Evolutionary conservation across 2,797 vertebrate species (phyloP), one percentile per base, ranked within the genome.

Genomic region (Fringilla coelebs): DNA sequence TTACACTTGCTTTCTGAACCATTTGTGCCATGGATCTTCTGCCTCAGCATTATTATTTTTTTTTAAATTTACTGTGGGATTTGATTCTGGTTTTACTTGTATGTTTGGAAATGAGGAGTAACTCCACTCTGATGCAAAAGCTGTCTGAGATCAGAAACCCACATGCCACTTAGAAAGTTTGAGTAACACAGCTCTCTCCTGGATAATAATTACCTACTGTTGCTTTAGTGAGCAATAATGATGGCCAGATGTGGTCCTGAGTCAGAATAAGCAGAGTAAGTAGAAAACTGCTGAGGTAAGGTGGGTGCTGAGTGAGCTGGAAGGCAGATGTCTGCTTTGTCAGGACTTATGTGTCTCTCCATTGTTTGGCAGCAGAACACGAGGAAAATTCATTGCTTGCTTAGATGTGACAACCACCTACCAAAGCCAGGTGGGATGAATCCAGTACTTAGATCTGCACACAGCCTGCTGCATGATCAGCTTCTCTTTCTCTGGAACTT

Each of bases 191-290:
- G 71, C 36, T 72, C 34, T 85, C 61, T 83, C 74, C 77, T 32
- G 55, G n/a, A 71, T 46, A 89, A 31, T 91, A 90, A 93, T 82
- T 94, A 84, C 88, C 52, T 67, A 61, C 67, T 95, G 88, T 67
- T 95, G 91, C 85, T 96, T 93, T 82, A 81, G 71, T 94, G 83
- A 93, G 88, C 92, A 96, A 81, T 96, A 92, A 91, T 57, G 76
- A 94, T 3, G 4, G 67, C 88, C 92, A 85, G 73, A 91, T 70
- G 67, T 78, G 83, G 76, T 90, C 92, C 63, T 96, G 91, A 96
- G 79, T 95, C 94, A 97, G 91, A 86, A 32, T 36, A 78, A 93
- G 73, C 11, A 62, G 32, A 76, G 55, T 88, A 67, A 93, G 86
- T 48, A 61, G 34, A 85, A 91, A 95, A 87, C 46, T 91, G 91